Percentiles rank a stretch among this genome's conserved stretches.
These are phyloP conservation scores for Promerops cafer DNA, from an alignment of 2,113 vertebrate species.

Conservation along the genomic window DNA sequence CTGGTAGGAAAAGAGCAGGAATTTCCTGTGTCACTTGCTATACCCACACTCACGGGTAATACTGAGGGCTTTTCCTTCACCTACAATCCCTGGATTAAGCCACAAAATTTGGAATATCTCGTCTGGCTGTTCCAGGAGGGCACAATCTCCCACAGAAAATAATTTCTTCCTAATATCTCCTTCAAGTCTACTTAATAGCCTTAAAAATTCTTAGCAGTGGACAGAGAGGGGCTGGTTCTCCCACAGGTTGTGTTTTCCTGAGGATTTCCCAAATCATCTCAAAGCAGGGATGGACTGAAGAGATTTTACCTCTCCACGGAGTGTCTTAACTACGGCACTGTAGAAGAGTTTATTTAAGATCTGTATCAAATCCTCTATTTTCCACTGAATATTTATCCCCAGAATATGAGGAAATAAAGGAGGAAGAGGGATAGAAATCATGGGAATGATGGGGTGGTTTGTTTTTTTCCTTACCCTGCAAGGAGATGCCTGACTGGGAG, in stretches of 20 bases:
- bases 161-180: not conserved
- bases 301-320: not conserved
- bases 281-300: not conserved
- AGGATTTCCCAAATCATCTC: not conserved
- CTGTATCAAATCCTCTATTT: not conserved
- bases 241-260: not conserved
- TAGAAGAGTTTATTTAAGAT: not conserved
- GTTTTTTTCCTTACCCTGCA: not conserved
- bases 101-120: rapidly evolving
- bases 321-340: rapidly evolving
- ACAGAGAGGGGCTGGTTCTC: not conserved
- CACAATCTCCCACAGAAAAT: not conserved
- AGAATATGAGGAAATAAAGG: not conserved
- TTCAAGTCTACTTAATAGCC: not conserved
- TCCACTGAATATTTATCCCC: not conserved
- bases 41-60: not conserved
- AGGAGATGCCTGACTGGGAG: not conserved
- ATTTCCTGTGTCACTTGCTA: not conserved
- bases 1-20: not conserved
- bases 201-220: not conserved
- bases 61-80: not conserved
- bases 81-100: rapidly evolving
- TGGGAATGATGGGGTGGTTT: not conserved
- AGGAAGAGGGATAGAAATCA: not conserved
- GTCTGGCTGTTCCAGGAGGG: not conserved